phyloP scores from a whole-genome alignment of 2,888 invertebrate genomes.

The Phortica magna region DNA sequence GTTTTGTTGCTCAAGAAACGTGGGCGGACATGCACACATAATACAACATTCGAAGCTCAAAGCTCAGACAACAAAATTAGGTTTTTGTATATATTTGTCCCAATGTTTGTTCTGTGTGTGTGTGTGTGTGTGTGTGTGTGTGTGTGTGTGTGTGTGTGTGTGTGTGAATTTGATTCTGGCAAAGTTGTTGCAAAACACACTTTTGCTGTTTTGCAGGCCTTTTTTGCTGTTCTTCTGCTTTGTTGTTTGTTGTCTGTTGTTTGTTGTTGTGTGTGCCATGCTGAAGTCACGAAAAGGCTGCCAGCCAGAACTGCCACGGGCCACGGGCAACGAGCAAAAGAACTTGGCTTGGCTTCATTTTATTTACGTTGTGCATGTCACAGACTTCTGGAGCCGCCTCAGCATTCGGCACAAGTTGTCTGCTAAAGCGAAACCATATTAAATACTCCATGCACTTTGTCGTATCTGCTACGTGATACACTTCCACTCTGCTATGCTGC shows the following conservation, averaged over 20 bases:
- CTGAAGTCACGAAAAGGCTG: constrained; percentile 40
- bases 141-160: constrained; percentile 29
- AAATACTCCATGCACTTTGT: neutral
- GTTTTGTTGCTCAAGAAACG: constrained; percentile 33
- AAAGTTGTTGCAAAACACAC: neutral
- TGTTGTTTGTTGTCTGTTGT: constrained; percentile 23
- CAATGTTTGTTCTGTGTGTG: neutral
- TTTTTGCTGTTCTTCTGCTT: neutral
- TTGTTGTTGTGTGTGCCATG: constrained; percentile 34
- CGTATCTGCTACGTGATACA: neutral
- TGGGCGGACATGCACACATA: constrained; percentile 53
- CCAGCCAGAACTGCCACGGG: constrained; percentile 15
- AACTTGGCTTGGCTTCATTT: constrained; percentile 9
- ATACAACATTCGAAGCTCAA: constrained; percentile 38
- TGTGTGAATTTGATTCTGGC: constrained; percentile 34
- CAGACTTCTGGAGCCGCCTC: constrained; percentile 55
- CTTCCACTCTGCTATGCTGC: too few species aligned
- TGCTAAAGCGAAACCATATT: neutral
- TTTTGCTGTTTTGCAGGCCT: neutral
- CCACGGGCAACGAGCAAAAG: constrained; percentile 51
- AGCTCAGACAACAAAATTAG: constrained; percentile 55
- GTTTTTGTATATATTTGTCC: neutral
- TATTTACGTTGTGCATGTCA: constrained; percentile 40
- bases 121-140: constrained; percentile 34
- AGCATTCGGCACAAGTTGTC: neutral